These are phyloP conservation scores for Avahi laniger DNA, from an alignment of 2,797 vertebrate genomes.

Conservation along the genomic window DNA sequence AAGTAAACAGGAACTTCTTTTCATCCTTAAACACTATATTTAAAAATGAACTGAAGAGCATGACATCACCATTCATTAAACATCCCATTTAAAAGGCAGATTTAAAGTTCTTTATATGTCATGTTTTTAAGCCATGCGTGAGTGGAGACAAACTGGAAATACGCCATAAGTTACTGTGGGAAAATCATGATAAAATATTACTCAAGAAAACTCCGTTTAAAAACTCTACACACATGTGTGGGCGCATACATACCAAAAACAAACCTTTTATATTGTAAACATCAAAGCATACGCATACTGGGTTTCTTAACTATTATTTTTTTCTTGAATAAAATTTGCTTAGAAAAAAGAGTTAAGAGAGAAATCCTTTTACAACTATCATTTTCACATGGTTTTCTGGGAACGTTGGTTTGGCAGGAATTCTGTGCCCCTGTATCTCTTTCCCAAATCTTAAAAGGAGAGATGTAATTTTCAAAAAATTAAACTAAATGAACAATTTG, in stretches of 20 bases:
- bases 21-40: neutral
- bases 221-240: neutral
- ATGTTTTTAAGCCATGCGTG: neutral
- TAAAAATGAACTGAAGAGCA: neutral
- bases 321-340: neutral
- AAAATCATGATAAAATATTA: constrained; percentile 49
- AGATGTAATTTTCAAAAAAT: neutral
- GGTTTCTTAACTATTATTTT: neutral
- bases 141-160: constrained; percentile 23
- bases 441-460: neutral
- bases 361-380: neutral
- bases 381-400: neutral
- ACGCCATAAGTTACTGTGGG: constrained; percentile 18
- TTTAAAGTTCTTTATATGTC: neutral
- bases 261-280: neutral
- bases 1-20: neutral
- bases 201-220: neutral
- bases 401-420: neutral
- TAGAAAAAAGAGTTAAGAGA: neutral
- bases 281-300: neutral
- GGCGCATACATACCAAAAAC: neutral
- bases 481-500: neutral
- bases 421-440: neutral
- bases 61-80: neutral
- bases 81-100: neutral